phyloP scores from a whole-genome alignment of 2,888 invertebrate species.

The Heteropelma amictum region DNA sequence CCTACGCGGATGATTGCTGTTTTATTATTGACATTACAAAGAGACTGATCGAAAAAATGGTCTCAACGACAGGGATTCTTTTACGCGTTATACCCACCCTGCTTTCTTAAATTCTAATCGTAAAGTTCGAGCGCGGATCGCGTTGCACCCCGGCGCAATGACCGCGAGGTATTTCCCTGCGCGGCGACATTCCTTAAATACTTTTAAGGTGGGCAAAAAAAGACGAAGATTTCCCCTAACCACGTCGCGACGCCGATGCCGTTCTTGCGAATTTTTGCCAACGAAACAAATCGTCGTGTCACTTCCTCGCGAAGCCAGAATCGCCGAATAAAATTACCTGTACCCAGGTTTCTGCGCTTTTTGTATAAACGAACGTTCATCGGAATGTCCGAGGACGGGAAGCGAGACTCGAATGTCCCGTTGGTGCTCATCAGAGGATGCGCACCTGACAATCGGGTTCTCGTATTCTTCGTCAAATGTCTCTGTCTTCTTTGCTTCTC shows the following conservation, averaged over 20 bases:
- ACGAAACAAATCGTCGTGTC: too few species aligned
- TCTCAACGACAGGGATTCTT: too few species aligned
- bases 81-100: too few species aligned
- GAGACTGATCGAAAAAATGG: slow-evolving; percentile 16
- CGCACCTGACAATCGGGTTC: slow-evolving; percentile 50
- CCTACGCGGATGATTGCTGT: slow-evolving; percentile 27
- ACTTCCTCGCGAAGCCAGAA: not conserved
- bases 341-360: not conserved
- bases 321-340: slow-evolving; percentile 16
- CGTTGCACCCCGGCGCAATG: too few species aligned
- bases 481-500: not conserved
- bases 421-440: slow-evolving; percentile 36
- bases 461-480: slow-evolving; percentile 24
- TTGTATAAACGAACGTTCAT: slow-evolving; percentile 30
- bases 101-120: too few species aligned
- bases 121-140: too few species aligned
- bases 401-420: slow-evolving; percentile 48
- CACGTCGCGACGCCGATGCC: too few species aligned
- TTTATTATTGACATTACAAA: slow-evolving; percentile 54
- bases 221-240: too few species aligned
- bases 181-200: too few species aligned
- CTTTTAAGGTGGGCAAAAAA: too few species aligned
- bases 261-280: too few species aligned
- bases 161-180: too few species aligned
- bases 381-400: slow-evolving; percentile 35